These are phyloP conservation scores for Cotesia typhae DNA, from an alignment of 1,140 invertebrate genomes.

Conservation along the genomic window DNA sequence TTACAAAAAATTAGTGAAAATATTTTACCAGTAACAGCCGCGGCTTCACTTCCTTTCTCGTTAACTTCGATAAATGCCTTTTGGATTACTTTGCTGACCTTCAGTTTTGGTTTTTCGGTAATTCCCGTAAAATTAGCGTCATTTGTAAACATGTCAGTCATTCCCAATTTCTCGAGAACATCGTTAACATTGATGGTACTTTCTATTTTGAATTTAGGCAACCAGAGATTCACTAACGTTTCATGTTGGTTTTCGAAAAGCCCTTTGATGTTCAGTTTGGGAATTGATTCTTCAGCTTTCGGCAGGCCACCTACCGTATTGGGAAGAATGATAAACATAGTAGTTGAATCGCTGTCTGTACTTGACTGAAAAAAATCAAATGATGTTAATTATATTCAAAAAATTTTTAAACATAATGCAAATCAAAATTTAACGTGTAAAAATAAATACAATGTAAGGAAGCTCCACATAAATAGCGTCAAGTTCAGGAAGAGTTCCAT, in stretches of 20 bases:
- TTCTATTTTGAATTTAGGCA: slow-evolving; percentile 80
- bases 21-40: slow-evolving; percentile 62
- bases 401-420: too few relatives aligned
- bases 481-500: slow-evolving; percentile 56
- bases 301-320: slow-evolving; percentile 61
- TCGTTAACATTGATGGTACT: slow-evolving; percentile 68
- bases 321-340: slow-evolving; percentile 68
- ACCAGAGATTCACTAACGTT: slow-evolving; percentile 62
- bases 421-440: too few relatives aligned
- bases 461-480: slow-evolving; percentile 60
- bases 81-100: slow-evolving; percentile 68
- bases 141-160: slow-evolving; percentile 64
- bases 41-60: slow-evolving; percentile 21
- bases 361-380: slow-evolving; percentile 36
- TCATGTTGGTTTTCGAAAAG: slow-evolving; percentile 52
- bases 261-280: slow-evolving; percentile 54
- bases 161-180: slow-evolving; percentile 66
- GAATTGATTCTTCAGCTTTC: slow-evolving; percentile 60
- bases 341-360: slow-evolving; percentile 66
- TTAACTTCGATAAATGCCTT: slow-evolving; percentile 73
- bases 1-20: not conserved
- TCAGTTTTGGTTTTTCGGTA: slow-evolving; percentile 50
- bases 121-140: slow-evolving; percentile 69
- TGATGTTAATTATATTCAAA: not conserved
- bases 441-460: not conserved